Conservation (phyloP, 2,888 invertebrate species). For the Isotomurus palustris region DNA sequence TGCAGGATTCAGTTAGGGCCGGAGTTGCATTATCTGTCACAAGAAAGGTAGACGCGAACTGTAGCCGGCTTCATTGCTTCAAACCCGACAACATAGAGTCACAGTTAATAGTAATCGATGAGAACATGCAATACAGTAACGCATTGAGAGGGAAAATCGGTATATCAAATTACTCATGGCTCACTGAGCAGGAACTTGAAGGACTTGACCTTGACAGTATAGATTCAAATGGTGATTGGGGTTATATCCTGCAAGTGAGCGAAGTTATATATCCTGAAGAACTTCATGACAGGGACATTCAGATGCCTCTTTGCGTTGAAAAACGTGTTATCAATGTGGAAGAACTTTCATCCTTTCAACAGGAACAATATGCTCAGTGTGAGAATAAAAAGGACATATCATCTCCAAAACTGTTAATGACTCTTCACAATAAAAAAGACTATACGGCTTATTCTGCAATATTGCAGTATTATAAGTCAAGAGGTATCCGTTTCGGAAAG, state of each 20-base stretch:
- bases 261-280: background rate
- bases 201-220: background rate
- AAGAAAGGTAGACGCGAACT: background rate
- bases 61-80: background rate
- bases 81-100: background rate
- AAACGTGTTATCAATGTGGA: background rate
- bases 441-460: background rate
- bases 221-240: background rate
- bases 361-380: background rate
- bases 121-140: too few relatives aligned
- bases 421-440: background rate
- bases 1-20: too few relatives aligned
- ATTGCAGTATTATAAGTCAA: background rate
- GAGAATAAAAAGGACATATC: too few relatives aligned
- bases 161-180: background rate
- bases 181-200: background rate
- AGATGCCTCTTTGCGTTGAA: background rate
- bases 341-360: background rate
- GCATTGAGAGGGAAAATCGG: too few relatives aligned
- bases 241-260: conserved; percentile 4
- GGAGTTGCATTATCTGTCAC: background rate
- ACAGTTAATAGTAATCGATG: too few relatives aligned
- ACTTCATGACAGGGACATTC: background rate
- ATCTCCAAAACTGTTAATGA: background rate
- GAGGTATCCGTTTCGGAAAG: background rate